Conservation (phyloP, 1,140 invertebrate species). For the Tetragonula clypearis region DNA sequence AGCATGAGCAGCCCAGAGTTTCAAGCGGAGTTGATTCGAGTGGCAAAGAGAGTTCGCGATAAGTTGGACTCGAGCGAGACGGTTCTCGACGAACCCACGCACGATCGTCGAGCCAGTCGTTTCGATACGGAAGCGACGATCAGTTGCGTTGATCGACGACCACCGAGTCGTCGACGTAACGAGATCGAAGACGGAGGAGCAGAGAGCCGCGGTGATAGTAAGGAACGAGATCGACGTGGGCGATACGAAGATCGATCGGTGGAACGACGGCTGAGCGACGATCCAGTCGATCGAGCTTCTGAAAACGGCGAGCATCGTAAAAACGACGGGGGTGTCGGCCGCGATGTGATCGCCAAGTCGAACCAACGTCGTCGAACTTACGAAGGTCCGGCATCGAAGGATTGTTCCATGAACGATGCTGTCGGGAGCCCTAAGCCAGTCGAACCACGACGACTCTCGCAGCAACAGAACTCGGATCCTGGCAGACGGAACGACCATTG, state of each 20-base stretch:
- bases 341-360: background rate
- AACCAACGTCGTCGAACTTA: background rate
- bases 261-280: no score
- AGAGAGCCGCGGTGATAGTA: background rate
- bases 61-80: slow-evolving; percentile 65
- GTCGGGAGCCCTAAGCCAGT: slow-evolving; percentile 48
- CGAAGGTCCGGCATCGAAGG: background rate
- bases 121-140: background rate
- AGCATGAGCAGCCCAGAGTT: slow-evolving; percentile 86
- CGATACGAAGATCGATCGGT: no score
- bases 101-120: background rate
- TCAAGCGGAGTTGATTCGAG: slow-evolving; percentile 86
- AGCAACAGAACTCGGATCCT: slow-evolving; percentile 63
- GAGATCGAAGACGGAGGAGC: background rate
- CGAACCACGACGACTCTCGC: background rate
- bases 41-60: slow-evolving; percentile 84
- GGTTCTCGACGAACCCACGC: background rate
- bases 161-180: background rate
- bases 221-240: background rate
- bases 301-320: background rate
- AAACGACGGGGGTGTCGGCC: background rate
- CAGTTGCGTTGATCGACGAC: background rate
- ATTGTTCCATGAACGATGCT: slow-evolving; percentile 38
- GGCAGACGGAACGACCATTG: slow-evolving; percentile 48
- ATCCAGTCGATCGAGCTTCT: background rate